Percentiles rank a stretch among this genome's conserved stretches.
phyloP scores from a whole-genome alignment of 2,113 vertebrate genomes.

The Mus pahari region DNA sequence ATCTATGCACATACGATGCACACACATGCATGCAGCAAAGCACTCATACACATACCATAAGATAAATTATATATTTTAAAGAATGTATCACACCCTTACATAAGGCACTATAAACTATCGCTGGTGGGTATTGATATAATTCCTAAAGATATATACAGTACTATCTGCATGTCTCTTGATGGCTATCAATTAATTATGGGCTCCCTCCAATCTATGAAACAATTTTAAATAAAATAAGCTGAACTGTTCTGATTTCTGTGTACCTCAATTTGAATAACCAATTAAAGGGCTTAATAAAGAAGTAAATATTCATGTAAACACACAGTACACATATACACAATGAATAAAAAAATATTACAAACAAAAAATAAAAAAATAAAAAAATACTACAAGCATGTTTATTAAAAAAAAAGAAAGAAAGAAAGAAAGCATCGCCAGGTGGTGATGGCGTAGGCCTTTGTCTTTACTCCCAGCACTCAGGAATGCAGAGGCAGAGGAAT shows the following conservation, averaged over 20 bases:
- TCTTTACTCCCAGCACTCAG: neutral
- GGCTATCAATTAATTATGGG: neutral
- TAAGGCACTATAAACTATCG: neutral
- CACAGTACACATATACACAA: neutral
- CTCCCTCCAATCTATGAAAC: neutral
- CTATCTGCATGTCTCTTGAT: neutral
- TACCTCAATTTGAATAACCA: neutral
- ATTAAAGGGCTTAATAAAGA: neutral
- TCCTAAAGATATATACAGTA: neutral
- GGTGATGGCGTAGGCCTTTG: neutral
- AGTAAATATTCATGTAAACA: neutral
- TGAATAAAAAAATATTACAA: no score
- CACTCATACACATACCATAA: neutral
- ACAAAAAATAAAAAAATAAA: no score
- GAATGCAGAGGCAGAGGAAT: neutral
- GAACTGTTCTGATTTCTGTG: neutral
- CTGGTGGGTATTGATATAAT: neutral
- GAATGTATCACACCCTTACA: neutral
- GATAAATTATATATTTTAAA: neutral
- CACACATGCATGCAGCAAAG: neutral
- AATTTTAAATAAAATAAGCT: conserved; percentile 36
- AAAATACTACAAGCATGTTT: neutral
- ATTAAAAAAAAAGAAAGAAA: no score
- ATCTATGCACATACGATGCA: neutral
- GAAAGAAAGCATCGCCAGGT: no score